Percentiles rank a stretch among this genome's conserved stretches.
phyloP scores from a whole-genome alignment of 2,797 vertebrate genomes.

The Gallirallus australis region DNA sequence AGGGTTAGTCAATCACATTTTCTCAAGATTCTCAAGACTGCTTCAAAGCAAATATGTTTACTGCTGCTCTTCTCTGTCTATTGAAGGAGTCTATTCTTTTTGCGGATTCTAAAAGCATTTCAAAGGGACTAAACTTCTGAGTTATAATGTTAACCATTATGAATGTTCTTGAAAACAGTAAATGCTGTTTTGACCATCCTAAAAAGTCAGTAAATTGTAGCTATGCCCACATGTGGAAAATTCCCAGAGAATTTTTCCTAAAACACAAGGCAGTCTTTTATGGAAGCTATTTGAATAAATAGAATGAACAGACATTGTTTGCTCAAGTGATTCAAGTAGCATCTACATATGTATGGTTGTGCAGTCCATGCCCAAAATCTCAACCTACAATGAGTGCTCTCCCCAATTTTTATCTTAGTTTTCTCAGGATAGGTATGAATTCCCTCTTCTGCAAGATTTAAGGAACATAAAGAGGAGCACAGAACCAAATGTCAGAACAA shows the following conservation, averaged over 20 bases:
- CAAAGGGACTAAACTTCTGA: not conserved
- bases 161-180: not conserved
- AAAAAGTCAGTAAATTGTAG: not conserved
- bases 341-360: no score
- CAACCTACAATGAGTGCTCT: not conserved
- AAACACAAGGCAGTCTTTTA: not conserved
- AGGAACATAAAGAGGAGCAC: not conserved
- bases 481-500: not conserved
- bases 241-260: not conserved
- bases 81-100: not conserved
- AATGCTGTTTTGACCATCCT: not conserved
- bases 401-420: not conserved
- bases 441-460: not conserved
- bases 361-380: not conserved
- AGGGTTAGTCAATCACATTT: not conserved
- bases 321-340: not conserved
- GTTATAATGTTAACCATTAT: not conserved
- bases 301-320: not conserved
- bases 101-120: not conserved
- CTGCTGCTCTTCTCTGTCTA: not conserved
- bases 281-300: not conserved
- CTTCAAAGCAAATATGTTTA: not conserved
- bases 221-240: not conserved
- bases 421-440: not conserved
- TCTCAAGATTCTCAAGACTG: not conserved